Evolutionary conservation across 1,140 invertebrate species (phyloP).

Genomic region (Pollicipes pollicipes): DNA sequence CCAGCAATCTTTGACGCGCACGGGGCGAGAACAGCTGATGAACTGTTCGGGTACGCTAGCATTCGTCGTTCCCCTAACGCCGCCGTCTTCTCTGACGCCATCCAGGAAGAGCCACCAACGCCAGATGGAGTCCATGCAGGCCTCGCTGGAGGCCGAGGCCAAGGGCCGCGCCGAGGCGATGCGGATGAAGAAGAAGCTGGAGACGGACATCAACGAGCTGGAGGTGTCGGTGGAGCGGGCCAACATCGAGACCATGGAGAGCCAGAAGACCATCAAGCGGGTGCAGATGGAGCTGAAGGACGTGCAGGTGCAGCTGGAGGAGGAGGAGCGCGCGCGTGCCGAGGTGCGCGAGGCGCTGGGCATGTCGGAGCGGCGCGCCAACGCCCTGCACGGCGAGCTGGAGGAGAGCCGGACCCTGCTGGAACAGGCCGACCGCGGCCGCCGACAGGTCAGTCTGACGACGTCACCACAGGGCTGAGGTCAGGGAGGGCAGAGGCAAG

Average conservation of each 20-base stretch:
- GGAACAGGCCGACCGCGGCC: slow-evolving; percentile 37
- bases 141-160: slow-evolving; percentile 36
- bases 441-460: slow-evolving; percentile 22
- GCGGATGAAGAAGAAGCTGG: slow-evolving; percentile 38
- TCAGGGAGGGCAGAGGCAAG: too few species aligned
- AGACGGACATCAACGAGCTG: slow-evolving; percentile 38
- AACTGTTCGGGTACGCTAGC: too few species aligned
- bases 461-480: too few species aligned
- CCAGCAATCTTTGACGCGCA: too few species aligned
- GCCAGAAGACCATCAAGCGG: slow-evolving; percentile 30
- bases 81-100: slow-evolving; percentile 20
- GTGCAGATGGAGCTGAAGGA: slow-evolving; percentile 38
- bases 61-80: too few species aligned
- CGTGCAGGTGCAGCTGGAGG: slow-evolving; percentile 30
- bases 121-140: slow-evolving; percentile 36
- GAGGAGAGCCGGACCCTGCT: slow-evolving; percentile 35
- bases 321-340: slow-evolving; percentile 37
- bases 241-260: slow-evolving; percentile 31
- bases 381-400: slow-evolving; percentile 31
- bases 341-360: slow-evolving; percentile 44
- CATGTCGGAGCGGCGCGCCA: slow-evolving; percentile 33
- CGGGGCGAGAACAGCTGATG: too few species aligned
- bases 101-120: slow-evolving; percentile 97
- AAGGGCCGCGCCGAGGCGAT: slow-evolving; percentile 35
- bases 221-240: slow-evolving; percentile 34